Evolutionary conservation across 2,113 vertebrate genomes (phyloP).

Genomic region (Perca schrenkii): DNA sequence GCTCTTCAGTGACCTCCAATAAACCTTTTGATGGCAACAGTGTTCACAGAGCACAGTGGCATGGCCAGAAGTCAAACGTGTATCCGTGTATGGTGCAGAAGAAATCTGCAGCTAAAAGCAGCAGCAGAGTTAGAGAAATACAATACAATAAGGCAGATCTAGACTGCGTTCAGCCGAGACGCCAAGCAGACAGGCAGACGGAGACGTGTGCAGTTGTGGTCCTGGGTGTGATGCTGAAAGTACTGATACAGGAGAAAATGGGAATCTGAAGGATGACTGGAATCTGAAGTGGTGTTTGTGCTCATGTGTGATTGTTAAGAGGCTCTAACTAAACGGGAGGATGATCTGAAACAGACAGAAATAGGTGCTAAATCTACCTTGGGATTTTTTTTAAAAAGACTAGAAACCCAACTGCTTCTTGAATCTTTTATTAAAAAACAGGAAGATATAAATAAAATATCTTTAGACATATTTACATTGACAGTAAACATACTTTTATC

Average conservation of each 20-base stretch:
- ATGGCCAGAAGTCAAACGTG: constrained; percentile 2
- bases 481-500: background rate
- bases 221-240: constrained; percentile 14
- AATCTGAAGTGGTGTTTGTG: constrained; percentile 46
- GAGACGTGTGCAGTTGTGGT: constrained; percentile 43
- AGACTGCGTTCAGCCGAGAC: background rate
- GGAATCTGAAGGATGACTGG: constrained; percentile 35
- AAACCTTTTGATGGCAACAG: background rate
- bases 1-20: constrained; percentile 23
- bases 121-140: background rate
- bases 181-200: background rate
- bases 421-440: constrained; percentile 62
- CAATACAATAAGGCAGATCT: constrained; percentile 46
- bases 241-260: background rate
- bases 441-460: constrained; percentile 56
- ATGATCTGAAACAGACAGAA: constrained; percentile 1
- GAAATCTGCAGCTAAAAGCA: constrained; percentile 28
- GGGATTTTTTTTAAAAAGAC: background rate
- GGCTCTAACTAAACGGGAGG: background rate
- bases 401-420: background rate
- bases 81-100: background rate
- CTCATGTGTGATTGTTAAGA: constrained; percentile 8
- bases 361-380: background rate
- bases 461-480: constrained; percentile 60
- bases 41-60: background rate